Conservation (phyloP, 2,113 vertebrate genomes). For the Nycticebus coucang region DNA sequence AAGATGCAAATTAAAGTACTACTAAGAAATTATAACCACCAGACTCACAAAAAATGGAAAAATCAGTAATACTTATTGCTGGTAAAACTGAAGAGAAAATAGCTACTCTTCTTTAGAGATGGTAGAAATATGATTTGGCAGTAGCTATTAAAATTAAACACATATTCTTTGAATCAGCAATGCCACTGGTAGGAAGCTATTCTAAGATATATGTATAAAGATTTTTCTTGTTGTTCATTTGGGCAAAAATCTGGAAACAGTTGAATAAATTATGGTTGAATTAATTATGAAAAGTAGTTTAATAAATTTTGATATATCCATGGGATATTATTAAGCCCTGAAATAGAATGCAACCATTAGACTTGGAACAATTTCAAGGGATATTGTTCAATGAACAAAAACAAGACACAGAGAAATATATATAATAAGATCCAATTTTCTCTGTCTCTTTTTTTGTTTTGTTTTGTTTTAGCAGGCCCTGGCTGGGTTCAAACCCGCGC, state of each 20-base stretch:
- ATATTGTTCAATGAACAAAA: not conserved
- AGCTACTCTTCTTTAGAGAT: not conserved
- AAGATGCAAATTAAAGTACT: slow-evolving; percentile 4
- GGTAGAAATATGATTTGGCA: not conserved
- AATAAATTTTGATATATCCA: not conserved
- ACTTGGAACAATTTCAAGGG: not conserved
- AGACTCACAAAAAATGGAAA: not conserved
- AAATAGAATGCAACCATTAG: not conserved
- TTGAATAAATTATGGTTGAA: too few species aligned
- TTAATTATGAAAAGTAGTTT: slow-evolving; percentile 14
- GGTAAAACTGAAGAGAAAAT: not conserved
- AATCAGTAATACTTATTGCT: not conserved
- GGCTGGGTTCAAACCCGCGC: too few species aligned
- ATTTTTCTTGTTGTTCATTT: not conserved
- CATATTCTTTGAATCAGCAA: not conserved
- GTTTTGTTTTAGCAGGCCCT: too few species aligned
- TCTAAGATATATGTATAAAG: not conserved
- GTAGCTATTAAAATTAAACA: slow-evolving; percentile 4
- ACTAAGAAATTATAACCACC: not conserved
- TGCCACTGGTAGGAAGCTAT: not conserved
- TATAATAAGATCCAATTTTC: not conserved
- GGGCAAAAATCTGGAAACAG: slow-evolving; percentile 14
- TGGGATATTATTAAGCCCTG: not conserved
- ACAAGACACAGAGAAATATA: not conserved
- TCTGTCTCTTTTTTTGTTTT: too few species aligned